These are phyloP conservation scores for Caenorhabditis sp. DNA, from an alignment of 2,888 invertebrate genomes.

Conservation along the genomic window DNA sequence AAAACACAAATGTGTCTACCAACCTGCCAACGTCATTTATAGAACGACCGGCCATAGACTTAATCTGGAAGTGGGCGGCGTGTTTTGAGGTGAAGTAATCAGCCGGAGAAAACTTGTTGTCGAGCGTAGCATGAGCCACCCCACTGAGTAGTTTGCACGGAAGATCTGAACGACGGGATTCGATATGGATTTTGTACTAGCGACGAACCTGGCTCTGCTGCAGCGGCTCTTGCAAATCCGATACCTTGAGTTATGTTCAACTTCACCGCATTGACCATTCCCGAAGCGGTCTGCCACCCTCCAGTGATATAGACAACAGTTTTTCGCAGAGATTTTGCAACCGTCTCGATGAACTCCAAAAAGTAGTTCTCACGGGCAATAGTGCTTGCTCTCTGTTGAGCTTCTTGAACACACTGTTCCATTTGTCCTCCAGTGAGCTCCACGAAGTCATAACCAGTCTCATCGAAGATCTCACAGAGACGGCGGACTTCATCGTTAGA, in stretches of 20 bases:
- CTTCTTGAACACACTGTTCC: constrained; percentile 54
- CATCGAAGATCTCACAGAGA: constrained; percentile 49
- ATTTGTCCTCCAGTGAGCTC: constrained; percentile 61
- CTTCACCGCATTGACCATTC: constrained; percentile 73
- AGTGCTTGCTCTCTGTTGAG: constrained; percentile 51
- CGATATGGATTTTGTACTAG: background rate
- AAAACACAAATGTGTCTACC: background rate
- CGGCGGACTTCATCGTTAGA: constrained; percentile 34
- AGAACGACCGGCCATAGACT: constrained; percentile 39
- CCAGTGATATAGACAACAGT: constrained; percentile 73
- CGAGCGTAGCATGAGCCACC: constrained; percentile 34
- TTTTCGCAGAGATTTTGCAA: constrained; percentile 31
- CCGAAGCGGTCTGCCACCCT: constrained; percentile 74
- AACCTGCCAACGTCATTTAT: constrained; percentile 52
- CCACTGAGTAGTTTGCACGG: constrained; percentile 49
- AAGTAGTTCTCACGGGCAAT: constrained; percentile 60
- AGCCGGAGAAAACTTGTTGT: constrained; percentile 58
- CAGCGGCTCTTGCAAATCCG: constrained; percentile 71
- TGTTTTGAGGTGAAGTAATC: constrained; percentile 58
- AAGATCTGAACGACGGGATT: constrained; percentile 39
- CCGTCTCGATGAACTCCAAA: constrained; percentile 53
- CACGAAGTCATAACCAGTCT: constrained; percentile 53
- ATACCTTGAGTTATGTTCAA: constrained; percentile 72
- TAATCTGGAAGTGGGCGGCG: constrained; percentile 61
- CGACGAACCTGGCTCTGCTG: constrained; percentile 73